These are phyloP conservation scores for Oenanthe oenanthe DNA, from an alignment of 2,113 vertebrate genomes.

Conservation along the genomic window DNA sequence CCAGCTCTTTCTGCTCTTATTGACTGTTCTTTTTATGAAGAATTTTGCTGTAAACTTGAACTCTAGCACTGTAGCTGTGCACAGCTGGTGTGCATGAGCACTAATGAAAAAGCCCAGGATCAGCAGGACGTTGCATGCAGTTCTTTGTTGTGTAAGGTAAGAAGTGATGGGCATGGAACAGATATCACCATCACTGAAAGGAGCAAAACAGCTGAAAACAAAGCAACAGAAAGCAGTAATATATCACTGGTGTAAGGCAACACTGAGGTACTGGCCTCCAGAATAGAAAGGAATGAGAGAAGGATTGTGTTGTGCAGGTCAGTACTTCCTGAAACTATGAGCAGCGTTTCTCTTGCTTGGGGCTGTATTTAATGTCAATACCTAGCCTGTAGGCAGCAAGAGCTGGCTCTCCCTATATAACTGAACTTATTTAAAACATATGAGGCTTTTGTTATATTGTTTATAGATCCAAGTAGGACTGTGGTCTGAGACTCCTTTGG, in stretches of 20 bases:
- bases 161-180: not conserved
- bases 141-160: not conserved
- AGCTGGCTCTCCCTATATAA: not conserved
- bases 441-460: not conserved
- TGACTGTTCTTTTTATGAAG: not conserved
- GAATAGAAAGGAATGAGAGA: accelerated
- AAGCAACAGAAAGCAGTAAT: not conserved
- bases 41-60: not conserved
- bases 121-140: not conserved
- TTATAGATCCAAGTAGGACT: not conserved
- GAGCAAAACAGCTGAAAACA: not conserved
- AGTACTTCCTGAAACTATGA: not conserved
- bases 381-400: not conserved
- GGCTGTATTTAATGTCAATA: not conserved
- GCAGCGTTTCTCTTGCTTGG: not conserved
- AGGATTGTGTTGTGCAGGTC: not conserved
- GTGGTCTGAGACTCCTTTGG: not conserved
- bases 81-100: not conserved
- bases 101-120: not conserved
- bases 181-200: not conserved
- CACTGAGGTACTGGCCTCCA: not conserved
- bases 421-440: not conserved
- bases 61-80: not conserved
- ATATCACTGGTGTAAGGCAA: not conserved
- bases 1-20: not conserved